These are phyloP conservation scores for Apus apus DNA, from an alignment of 2,113 vertebrate genomes.

Conservation along the genomic window DNA sequence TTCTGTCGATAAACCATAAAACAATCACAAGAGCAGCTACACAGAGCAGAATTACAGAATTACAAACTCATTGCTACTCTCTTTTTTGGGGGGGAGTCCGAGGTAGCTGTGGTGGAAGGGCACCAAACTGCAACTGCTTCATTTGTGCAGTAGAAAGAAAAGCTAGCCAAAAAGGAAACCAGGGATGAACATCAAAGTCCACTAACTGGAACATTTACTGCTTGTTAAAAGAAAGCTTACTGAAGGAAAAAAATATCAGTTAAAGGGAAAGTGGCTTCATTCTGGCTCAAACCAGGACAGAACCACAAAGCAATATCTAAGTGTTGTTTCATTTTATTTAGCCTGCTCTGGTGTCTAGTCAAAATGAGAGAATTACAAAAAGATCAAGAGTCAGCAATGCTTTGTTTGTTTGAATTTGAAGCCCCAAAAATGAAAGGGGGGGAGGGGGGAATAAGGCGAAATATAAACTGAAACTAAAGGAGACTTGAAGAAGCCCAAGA, in stretches of 20 bases:
- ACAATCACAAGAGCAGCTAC: too few species aligned
- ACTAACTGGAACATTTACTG: too few species aligned
- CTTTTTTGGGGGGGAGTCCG: fast-evolving
- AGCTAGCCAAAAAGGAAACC: background rate
- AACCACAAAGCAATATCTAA: background rate
- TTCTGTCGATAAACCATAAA: too few species aligned
- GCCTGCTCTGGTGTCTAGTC: background rate
- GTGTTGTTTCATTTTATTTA: background rate
- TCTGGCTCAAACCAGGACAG: too few species aligned
- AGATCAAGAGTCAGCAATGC: background rate
- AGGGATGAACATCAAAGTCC: background rate
- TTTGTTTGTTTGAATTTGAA: too few species aligned
- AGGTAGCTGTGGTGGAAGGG: background rate
- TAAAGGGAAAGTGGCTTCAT: too few species aligned
- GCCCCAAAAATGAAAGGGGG: too few species aligned
- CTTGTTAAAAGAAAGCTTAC: too few species aligned
- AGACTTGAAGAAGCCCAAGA: background rate
- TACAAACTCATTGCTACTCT: background rate
- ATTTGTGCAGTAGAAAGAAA: background rate
- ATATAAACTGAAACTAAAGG: conserved; percentile 25
- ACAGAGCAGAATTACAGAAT: too few species aligned
- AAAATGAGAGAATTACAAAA: background rate
- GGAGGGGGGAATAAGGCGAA: too few species aligned
- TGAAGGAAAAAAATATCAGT: too few species aligned
- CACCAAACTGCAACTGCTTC: background rate